Percentiles rank a stretch among this genome's conserved stretches.
phyloP scores from a whole-genome alignment of 2,888 invertebrate genomes.

The Andrena haemorrhoa region DNA sequence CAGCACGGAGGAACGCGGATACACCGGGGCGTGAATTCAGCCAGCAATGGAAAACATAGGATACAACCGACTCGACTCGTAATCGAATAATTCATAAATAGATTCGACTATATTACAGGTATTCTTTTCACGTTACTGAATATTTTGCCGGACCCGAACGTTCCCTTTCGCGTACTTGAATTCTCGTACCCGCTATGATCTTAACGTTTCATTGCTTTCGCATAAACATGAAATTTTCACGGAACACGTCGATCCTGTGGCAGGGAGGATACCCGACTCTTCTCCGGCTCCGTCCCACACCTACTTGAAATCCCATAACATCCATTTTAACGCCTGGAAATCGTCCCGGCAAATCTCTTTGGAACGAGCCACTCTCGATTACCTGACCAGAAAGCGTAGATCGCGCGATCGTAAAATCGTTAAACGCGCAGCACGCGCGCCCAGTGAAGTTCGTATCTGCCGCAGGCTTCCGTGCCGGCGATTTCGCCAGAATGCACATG shows the following conservation, averaged over 20 bases:
- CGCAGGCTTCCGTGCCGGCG: conserved; percentile 17
- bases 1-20: neutral
- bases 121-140: neutral
- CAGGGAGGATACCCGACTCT: too few relatives aligned
- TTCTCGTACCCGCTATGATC: neutral
- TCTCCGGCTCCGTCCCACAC: too few relatives aligned
- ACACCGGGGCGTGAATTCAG: neutral
- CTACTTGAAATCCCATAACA: neutral
- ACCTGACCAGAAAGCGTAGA: neutral
- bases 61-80: neutral
- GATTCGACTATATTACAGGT: neutral
- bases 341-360: neutral
- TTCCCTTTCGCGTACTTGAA: neutral
- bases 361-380: neutral
- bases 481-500: conserved; percentile 16
- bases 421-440: neutral
- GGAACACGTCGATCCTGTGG: too few relatives aligned
- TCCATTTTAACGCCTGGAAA: neutral
- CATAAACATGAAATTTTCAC: too few relatives aligned
- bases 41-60: neutral
- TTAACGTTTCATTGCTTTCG: neutral
- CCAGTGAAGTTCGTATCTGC: conserved; percentile 1
- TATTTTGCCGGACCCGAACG: neutral
- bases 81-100: conserved; percentile 11
- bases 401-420: conserved; percentile 28